These are phyloP conservation scores for Trachymyrmex cornetzi DNA, from an alignment of 1,140 invertebrate genomes.

Conservation along the genomic window DNA sequence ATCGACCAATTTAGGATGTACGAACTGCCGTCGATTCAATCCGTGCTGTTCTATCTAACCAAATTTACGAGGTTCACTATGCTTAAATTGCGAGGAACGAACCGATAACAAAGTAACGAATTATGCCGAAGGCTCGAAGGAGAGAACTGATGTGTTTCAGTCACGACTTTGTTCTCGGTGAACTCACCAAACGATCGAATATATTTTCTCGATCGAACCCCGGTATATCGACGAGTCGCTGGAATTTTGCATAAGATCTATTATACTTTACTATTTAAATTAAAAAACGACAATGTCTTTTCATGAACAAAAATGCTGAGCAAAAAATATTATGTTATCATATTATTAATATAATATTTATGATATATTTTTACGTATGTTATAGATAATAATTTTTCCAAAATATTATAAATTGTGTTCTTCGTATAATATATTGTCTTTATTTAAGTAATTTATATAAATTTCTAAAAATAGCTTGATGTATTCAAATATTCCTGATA, in stretches of 20 bases:
- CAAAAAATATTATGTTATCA: too few relatives aligned
- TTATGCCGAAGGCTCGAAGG: not conserved
- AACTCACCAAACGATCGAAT: constrained; percentile 17
- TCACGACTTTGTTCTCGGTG: constrained; percentile 31
- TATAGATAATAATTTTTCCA: not conserved
- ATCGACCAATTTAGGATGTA: constrained; percentile 34
- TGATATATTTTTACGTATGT: not conserved
- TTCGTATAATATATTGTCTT: not conserved
- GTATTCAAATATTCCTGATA: not conserved
- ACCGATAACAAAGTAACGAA: constrained; percentile 44
- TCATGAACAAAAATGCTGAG: too few relatives aligned
- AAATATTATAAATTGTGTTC: not conserved
- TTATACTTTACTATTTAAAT: not conserved
- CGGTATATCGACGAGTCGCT: not conserved
- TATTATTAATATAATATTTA: not conserved
- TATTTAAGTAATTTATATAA: not conserved
- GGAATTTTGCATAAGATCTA: constrained; percentile 3
- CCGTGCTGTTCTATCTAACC: constrained; percentile 10
- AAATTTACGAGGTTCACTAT: constrained; percentile 26
- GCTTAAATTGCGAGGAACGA: constrained; percentile 23
- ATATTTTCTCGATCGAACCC: constrained; percentile 13
- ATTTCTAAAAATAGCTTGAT: not conserved
- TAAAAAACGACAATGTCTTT: not conserved
- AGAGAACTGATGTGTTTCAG: constrained; percentile 15
- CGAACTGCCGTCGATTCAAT: constrained; percentile 15